Conservation (phyloP, 2,113 vertebrate genomes). For the Nipponia nippon region DNA sequence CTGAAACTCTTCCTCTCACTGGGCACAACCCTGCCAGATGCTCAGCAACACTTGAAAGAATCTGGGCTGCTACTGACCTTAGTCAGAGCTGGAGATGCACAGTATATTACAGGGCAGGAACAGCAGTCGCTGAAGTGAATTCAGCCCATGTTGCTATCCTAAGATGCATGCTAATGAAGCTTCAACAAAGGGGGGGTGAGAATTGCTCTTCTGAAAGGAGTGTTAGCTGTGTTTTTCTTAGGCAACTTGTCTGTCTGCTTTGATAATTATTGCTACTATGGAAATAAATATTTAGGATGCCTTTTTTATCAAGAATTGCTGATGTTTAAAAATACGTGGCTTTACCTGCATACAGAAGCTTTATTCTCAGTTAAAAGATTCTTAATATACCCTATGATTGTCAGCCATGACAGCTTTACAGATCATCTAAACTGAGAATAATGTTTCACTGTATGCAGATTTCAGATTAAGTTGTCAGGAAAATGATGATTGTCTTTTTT, state of each 20-base stretch:
- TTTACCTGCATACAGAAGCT: no score
- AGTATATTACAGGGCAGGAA: background rate
- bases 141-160: background rate
- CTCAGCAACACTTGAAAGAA: background rate
- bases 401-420: background rate
- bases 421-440: background rate
- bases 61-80: background rate
- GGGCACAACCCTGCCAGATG: background rate
- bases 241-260: background rate
- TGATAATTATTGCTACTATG: background rate
- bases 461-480: background rate
- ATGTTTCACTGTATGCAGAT: background rate
- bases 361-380: background rate
- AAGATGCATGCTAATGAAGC: background rate
- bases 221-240: background rate
- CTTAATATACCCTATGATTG: background rate
- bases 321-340: background rate
- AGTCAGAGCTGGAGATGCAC: background rate
- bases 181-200: background rate
- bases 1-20: background rate
- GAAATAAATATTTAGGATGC: background rate
- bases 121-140: background rate
- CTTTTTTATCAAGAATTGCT: background rate
- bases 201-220: background rate
- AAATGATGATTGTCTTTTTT: background rate